phyloP scores from a whole-genome alignment of 2,888 invertebrate species.

The Lasioglossum figueresi region DNA sequence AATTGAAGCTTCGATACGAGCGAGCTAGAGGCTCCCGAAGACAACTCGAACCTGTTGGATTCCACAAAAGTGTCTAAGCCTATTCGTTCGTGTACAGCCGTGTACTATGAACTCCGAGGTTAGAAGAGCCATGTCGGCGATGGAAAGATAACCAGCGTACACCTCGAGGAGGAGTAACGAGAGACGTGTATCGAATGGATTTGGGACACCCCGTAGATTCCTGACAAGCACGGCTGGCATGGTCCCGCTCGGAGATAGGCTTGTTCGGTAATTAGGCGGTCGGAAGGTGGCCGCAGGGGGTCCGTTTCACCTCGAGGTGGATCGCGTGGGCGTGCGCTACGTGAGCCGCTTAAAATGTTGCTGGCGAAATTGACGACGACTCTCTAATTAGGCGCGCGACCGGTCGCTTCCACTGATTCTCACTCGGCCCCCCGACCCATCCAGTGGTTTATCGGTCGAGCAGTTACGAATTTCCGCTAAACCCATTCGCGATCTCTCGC shows the following conservation, averaged over 20 bases:
- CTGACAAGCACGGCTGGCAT: slow-evolving; percentile 45
- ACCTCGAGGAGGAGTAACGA: background rate
- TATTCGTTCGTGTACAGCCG: background rate
- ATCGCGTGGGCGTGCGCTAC: slow-evolving; percentile 71
- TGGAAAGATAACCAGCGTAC: background rate
- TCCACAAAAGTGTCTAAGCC: slow-evolving; percentile 1
- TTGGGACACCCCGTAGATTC: slow-evolving; percentile 70
- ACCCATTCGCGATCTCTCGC: slow-evolving; percentile 50
- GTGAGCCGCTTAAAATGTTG: slow-evolving; percentile 73
- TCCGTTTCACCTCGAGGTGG: slow-evolving; percentile 63
- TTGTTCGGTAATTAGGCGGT: slow-evolving; percentile 80
- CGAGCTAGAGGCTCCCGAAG: background rate
- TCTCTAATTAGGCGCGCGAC: slow-evolving; percentile 75
- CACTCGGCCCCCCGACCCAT: slow-evolving; percentile 28
- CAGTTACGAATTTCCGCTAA: slow-evolving; percentile 53
- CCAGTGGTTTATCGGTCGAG: slow-evolving; percentile 17
- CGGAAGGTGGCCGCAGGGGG: slow-evolving; percentile 76
- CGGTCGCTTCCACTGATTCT: slow-evolving; percentile 58
- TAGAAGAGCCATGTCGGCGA: background rate
- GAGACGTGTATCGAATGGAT: slow-evolving; percentile 11
- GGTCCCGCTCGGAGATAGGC: slow-evolving; percentile 70
- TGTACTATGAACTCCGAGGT: slow-evolving; percentile 5
- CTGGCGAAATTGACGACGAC: slow-evolving; percentile 75
- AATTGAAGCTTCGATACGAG: slow-evolving; percentile 6
- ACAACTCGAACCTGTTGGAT: background rate